A percentile compares a stretch with the other conserved stretches of the same genome.
Conservation (phyloP, 2,888 invertebrate genomes). For the Caenorhabditis drosophilae region DNA sequence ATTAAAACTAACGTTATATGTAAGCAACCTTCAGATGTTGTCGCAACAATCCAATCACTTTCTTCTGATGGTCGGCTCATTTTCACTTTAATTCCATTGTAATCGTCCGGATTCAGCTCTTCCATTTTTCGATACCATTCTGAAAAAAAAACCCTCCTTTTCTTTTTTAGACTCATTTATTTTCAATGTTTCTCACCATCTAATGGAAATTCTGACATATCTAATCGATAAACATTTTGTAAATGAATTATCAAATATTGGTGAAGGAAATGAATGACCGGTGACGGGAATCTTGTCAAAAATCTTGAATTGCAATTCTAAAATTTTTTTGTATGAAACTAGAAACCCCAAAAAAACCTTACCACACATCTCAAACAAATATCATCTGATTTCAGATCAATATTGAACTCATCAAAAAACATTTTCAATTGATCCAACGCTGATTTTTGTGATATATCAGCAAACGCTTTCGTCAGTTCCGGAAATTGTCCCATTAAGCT, state of each 20-base stretch:
- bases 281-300: constrained; percentile 23
- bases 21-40: constrained; percentile 15
- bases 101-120: constrained; percentile 16
- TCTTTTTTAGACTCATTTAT: neutral
- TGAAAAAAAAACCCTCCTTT: constrained; percentile 5
- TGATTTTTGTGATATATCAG: constrained; percentile 11
- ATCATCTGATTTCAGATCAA: constrained; percentile 14
- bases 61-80: constrained; percentile 12
- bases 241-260: constrained; percentile 16
- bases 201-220: constrained; percentile 17
- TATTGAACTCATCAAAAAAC: constrained; percentile 20
- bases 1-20: constrained; percentile 26
- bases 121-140: constrained; percentile 25
- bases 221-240: constrained; percentile 15
- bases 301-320: constrained; percentile 22
- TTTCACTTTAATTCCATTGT: constrained; percentile 24
- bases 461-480: neutral
- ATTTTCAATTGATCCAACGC: constrained; percentile 14
- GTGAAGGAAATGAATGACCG: constrained; percentile 27
- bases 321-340: neutral
- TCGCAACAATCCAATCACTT: constrained; percentile 33
- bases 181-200: constrained; percentile 11
- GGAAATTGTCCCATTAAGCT: constrained; percentile 5
- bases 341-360: neutral
- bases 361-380: constrained; percentile 16